Evolutionary conservation across 2,888 invertebrate genomes (phyloP), one percentile per base, ranked within the genome.

Genomic region (Caradrina clavipalpis): DNA sequence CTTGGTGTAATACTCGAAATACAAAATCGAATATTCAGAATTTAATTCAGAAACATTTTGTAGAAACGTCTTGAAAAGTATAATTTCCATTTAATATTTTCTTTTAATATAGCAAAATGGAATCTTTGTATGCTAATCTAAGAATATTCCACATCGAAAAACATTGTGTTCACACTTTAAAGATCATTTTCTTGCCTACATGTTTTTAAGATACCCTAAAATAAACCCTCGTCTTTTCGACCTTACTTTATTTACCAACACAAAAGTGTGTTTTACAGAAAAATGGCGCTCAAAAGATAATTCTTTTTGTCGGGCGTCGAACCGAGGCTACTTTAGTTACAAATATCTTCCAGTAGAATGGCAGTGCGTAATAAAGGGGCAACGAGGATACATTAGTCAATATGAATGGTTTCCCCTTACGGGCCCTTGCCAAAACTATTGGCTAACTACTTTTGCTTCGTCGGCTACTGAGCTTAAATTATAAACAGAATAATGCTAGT

Each of bases 331-430:
- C 86, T 90, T 90, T 86, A 87, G 87, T 85, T 85, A 89, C 89
- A 88, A 89, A 89, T 89, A 89, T 88, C 86, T 90, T 89, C 85
- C 88, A 86, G 81, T 83, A 85, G 87, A 87, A 87, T 84, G 86
- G 85, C 86, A 85, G 89, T 89, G 86, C 83, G 90, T 90, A 89
- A 90, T 91, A 88, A 89, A 90, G 89, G 87, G 86, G 88, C 88
- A 87, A 82, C 81, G 84, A 88, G 93, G 91, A 92, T 92, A 90
- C 92, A 93, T 94, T 93, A 92, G 86, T 92, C 92, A 91, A 90
- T 93, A 92, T 90, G 90, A 90, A 94, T 93, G 90, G 92, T 90
- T 93, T 93, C 93, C 94, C 89, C 87, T 87, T 82, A 87, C 84
- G 86, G 58, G 87, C 82, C 88, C 87, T 85, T 88, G 88, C 89